These are phyloP conservation scores for Chymomyza amoena DNA, from an alignment of 2,888 invertebrate species.

Conservation along the genomic window DNA sequence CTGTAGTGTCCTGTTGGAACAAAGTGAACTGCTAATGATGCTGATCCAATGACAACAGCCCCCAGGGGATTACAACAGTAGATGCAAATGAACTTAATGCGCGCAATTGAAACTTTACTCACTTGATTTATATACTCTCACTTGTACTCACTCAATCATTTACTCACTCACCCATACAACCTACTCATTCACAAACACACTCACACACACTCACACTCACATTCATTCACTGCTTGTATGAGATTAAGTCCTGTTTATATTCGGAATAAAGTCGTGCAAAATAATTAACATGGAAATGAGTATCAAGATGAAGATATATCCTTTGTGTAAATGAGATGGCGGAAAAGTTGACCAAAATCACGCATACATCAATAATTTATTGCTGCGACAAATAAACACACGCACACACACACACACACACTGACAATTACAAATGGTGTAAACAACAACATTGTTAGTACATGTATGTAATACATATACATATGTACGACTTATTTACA, in stretches of 20 bases:
- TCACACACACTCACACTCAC: not conserved
- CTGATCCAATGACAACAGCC: not conserved
- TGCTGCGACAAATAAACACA: slow-evolving; percentile 58
- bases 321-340: slow-evolving; percentile 5
- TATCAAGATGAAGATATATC: slow-evolving; percentile 35
- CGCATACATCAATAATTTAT: slow-evolving; percentile 69
- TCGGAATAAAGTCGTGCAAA: not conserved
- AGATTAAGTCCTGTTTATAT: not conserved
- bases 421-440: not conserved
- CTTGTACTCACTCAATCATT: not conserved
- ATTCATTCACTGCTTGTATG: not conserved
- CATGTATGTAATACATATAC: not conserved
- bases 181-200: not conserved
- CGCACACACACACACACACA: slow-evolving; percentile 16
- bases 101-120: not conserved
- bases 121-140: not conserved
- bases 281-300: slow-evolving; percentile 43
- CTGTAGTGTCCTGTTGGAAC: not conserved
- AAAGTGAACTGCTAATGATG: not conserved
- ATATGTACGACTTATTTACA: not conserved
- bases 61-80: not conserved
- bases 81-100: slow-evolving; percentile 27
- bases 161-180: not conserved
- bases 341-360: slow-evolving; percentile 63
- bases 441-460: not conserved